Base-by-base conservation (phyloP, 2,113 vertebrate species). In the Echinops telfairi region DNA sequence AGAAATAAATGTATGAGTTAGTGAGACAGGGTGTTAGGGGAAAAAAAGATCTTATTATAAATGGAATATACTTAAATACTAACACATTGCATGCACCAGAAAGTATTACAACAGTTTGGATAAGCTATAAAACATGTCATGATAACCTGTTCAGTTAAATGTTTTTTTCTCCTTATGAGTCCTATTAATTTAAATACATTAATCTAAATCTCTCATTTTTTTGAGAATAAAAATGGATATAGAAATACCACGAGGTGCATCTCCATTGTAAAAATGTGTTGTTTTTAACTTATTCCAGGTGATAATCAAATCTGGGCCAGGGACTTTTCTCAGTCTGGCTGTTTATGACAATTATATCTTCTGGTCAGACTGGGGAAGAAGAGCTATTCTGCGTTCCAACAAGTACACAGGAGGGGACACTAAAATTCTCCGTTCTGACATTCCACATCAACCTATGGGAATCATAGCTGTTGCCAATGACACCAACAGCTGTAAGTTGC, bases 401-500 rank as follows among this genome's bases (percentile, higher is more conserved):
- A 99, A 99, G 94, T 99, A 99, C 95, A 99, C 99, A 0, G 99
- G 99, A 64, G 98, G 98, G 27, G 99, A 99, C 79, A 99, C 99
- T 82, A 99, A 99, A 94, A 97, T 99, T 3, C 99, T 99, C 12
- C 98, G 99, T 88, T 99, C 99, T 11, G 99, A 99, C 75, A 99
- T 99, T 86, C 99, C 99, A 0, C 99, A 99, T 97, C 99, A 99
- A 86, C 99, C 99, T 9, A 99, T 99, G 99, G 99, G 99, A 68
- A 99, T 99, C 76, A 98, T 99, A 64, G 99, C 99, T 73, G 99
- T 99, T 36, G 98, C 99, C 92, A 99, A 98, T 83, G 99, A 99
- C 95, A 99, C 99, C 82, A 99, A 99, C 97, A 99, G 98, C 90
- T 99, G 99, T 99, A 98, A 99, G 99, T 99, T 79, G 81, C 6